Evolutionary conservation across 2,888 invertebrate genomes (phyloP).

Genomic region (Phyllotreta cruciferae): DNA sequence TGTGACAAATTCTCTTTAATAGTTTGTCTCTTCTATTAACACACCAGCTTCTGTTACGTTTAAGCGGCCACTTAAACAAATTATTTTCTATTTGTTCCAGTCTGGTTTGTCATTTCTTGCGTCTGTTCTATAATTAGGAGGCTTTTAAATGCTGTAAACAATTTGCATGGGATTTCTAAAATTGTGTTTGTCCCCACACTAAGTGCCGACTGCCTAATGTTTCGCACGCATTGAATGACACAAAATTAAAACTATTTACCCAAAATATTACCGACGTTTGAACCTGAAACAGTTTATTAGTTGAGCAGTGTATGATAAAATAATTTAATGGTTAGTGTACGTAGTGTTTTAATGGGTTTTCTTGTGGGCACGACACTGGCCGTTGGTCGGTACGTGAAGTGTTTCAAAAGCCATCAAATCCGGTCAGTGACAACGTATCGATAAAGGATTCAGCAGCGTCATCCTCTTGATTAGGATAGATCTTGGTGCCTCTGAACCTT

Average conservation of each 20-base stretch:
- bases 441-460: slow-evolving; percentile 54
- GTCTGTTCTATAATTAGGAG: slow-evolving; percentile 42
- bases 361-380: slow-evolving; percentile 30
- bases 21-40: slow-evolving; percentile 43
- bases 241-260: too few species aligned
- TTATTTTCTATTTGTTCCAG: slow-evolving; percentile 41
- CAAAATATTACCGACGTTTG: too few species aligned
- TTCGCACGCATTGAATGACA: background rate
- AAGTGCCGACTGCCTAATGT: slow-evolving; percentile 1
- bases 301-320: background rate
- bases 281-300: too few species aligned
- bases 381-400: slow-evolving; percentile 36
- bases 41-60: slow-evolving; percentile 35
- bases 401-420: slow-evolving; percentile 40
- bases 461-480: slow-evolving; percentile 61
- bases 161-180: slow-evolving; percentile 26
- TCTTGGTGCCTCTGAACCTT: slow-evolving; percentile 57
- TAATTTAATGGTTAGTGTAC: too few species aligned
- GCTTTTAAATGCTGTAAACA: slow-evolving; percentile 40
- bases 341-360: background rate
- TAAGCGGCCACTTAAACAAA: slow-evolving; percentile 37
- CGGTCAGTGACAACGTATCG: slow-evolving; percentile 58
- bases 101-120: slow-evolving; percentile 41
- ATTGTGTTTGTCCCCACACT: slow-evolving; percentile 16
- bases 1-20: slow-evolving; percentile 46